phyloP scores from a whole-genome alignment of 1,140 invertebrate genomes.

The Acromyrmex charruanus region DNA sequence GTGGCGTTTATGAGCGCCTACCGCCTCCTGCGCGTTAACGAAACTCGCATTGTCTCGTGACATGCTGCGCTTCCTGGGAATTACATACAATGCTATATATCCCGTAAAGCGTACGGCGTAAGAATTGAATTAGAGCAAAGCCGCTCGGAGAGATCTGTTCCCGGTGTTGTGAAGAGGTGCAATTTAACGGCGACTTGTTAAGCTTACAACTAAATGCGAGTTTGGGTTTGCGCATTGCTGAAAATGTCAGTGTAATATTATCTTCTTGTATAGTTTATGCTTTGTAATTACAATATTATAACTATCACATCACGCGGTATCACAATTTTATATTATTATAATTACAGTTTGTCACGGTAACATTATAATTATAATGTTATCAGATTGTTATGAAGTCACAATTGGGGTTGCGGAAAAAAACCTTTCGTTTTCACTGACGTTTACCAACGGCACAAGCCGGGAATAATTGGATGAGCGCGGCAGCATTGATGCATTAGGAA shows the following conservation, averaged over 20 bases:
- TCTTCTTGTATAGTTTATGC: background rate
- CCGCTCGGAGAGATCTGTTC: slow-evolving; percentile 12
- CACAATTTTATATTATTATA: background rate
- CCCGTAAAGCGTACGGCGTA: slow-evolving; percentile 23
- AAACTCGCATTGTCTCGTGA: slow-evolving; percentile 42
- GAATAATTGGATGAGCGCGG: slow-evolving; percentile 44
- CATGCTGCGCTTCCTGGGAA: slow-evolving; percentile 20
- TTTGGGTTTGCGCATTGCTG: background rate
- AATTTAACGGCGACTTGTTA: slow-evolving; percentile 47
- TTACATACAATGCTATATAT: slow-evolving; percentile 17
- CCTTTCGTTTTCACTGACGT: slow-evolving; percentile 9
- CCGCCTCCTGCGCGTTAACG: slow-evolving; percentile 12
- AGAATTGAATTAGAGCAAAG: slow-evolving; percentile 51
- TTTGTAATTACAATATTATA: background rate
- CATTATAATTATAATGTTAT: background rate
- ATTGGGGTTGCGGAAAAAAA: background rate
- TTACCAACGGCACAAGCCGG: background rate
- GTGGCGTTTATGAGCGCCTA: background rate
- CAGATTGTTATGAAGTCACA: slow-evolving; percentile 7
- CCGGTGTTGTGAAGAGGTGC: background rate
- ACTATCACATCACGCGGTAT: background rate
- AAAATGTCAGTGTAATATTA: slow-evolving; percentile 24
- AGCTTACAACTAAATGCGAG: slow-evolving; percentile 10
- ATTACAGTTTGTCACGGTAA: background rate
- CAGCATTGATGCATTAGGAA: slow-evolving; percentile 56